Evolutionary conservation across 2,888 invertebrate species (phyloP).

Genomic region (Xanthostigma xanthostigma): DNA sequence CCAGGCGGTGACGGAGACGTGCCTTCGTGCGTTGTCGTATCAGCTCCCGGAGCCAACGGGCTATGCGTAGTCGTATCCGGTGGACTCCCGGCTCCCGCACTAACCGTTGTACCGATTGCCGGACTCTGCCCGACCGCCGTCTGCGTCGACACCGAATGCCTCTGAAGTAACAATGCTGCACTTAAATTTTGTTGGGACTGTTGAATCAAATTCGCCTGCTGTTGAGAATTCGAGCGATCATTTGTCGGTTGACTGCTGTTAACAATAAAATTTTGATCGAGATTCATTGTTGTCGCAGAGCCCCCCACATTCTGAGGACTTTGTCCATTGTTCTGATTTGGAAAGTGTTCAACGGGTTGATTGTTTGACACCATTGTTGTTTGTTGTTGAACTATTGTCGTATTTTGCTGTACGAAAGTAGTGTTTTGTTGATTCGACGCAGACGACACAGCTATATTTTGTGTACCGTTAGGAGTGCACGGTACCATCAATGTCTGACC

Average conservation of each 20-base stretch:
- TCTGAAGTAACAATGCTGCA: slow-evolving; percentile 23
- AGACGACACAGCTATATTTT: slow-evolving; percentile 38
- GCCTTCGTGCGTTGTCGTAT: slow-evolving; percentile 30
- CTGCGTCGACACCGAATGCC: slow-evolving; percentile 60
- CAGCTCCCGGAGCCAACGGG: slow-evolving; percentile 48
- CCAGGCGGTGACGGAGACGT: slow-evolving; percentile 29
- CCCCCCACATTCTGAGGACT: slow-evolving; percentile 23
- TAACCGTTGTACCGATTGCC: slow-evolving; percentile 27
- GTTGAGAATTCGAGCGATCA: slow-evolving; percentile 7
- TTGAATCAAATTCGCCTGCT: slow-evolving; percentile 9
- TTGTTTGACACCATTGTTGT: slow-evolving; percentile 63
- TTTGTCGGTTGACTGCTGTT: slow-evolving; percentile 22
- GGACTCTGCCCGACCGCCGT: slow-evolving; percentile 42
- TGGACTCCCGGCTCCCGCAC: slow-evolving; percentile 42
- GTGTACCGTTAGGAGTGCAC: slow-evolving; percentile 33
- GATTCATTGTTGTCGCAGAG: slow-evolving; percentile 32
- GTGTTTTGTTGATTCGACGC: slow-evolving; percentile 43
- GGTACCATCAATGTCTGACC: slow-evolving; percentile 61
- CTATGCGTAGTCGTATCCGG: slow-evolving; percentile 79
- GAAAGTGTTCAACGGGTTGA: slow-evolving; percentile 34
- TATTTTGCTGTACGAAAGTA: slow-evolving; percentile 72
- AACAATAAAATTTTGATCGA: slow-evolving; percentile 43
- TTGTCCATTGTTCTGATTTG: slow-evolving; percentile 25
- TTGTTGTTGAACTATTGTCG: slow-evolving; percentile 71
- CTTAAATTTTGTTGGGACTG: slow-evolving; percentile 9